Evolutionary conservation across 2,888 invertebrate genomes (phyloP).

Genomic region (Eristalinus aeneus): DNA sequence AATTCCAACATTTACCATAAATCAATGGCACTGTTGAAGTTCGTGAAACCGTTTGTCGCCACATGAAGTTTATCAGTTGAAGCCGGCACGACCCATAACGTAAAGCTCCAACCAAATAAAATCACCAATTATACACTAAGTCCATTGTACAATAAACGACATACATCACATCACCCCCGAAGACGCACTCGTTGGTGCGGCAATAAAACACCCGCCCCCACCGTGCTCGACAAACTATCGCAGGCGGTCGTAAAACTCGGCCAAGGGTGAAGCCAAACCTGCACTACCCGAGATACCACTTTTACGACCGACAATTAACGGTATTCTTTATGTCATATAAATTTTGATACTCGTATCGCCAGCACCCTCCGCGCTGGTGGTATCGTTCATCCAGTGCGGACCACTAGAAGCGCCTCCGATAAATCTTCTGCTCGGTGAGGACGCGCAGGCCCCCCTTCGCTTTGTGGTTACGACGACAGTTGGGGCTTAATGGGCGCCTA

Average conservation of each 20-base stretch:
- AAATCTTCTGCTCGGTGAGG: conserved; percentile 32
- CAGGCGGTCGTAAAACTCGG: conserved; percentile 31
- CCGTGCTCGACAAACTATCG: conserved; percentile 26
- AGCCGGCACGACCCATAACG: conserved; percentile 11
- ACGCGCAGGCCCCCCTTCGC: neutral
- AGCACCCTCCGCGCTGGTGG: neutral
- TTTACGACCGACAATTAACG: conserved; percentile 60
- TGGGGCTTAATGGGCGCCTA: conserved; percentile 22
- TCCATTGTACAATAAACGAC: conserved; percentile 37
- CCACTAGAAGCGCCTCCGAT: conserved; percentile 6
- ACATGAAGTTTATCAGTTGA: conserved; percentile 34
- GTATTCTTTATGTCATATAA: conserved; percentile 50
- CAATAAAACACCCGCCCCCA: neutral
- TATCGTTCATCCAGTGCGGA: neutral
- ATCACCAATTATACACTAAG: conserved; percentile 49
- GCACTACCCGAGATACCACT: conserved; percentile 47
- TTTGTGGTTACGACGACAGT: neutral
- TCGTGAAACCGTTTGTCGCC: neutral
- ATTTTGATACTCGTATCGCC: conserved; percentile 44
- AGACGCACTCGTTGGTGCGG: neutral
- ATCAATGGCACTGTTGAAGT: conserved; percentile 22
- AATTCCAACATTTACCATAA: neutral
- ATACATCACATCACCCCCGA: conserved; percentile 21
- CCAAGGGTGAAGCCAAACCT: conserved; percentile 42
- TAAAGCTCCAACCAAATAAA: conserved; percentile 36